Percentiles rank a stretch among this genome's conserved stretches.
Evolutionary conservation across 1,140 invertebrate species (phyloP).

Genomic region (Coptotermes formosanus): DNA sequence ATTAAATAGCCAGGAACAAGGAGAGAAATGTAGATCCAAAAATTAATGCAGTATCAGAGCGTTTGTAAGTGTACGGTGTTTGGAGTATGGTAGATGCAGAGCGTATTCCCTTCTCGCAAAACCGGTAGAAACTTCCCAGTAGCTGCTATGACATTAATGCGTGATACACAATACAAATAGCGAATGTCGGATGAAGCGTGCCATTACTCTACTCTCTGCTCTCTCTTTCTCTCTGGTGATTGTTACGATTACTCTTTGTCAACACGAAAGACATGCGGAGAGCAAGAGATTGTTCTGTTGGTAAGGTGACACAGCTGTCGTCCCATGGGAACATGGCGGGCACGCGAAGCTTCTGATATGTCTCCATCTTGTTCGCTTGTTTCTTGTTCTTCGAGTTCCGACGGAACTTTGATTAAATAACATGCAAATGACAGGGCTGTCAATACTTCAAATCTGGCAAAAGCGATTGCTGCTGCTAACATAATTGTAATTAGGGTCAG

Average conservation of each 20-base stretch:
- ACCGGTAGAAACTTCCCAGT: not conserved
- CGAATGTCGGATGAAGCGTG: not conserved
- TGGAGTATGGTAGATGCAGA: not conserved
- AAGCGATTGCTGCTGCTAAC: no score
- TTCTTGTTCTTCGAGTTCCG: not conserved
- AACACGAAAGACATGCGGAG: not conserved
- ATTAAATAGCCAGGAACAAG: no score
- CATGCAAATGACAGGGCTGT: not conserved
- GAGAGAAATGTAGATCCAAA: no score
- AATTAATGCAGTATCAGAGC: no score
- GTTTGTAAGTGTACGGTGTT: no score
- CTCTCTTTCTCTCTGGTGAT: constrained; percentile 2
- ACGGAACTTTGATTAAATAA: not conserved
- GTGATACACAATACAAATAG: constrained; percentile 9
- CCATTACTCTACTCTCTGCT: not conserved
- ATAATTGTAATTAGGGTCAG: no score
- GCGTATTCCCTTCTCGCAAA: not conserved
- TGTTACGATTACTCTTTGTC: constrained; percentile 13
- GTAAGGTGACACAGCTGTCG: not conserved
- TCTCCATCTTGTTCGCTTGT: not conserved
- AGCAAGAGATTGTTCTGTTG: constrained; percentile 4
- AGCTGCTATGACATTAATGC: not conserved
- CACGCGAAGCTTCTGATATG: not conserved
- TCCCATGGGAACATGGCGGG: not conserved
- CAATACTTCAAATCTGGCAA: no score